Evolutionary conservation across 2,888 invertebrate species (phyloP).

Genomic region (Deroplatys truncata): DNA sequence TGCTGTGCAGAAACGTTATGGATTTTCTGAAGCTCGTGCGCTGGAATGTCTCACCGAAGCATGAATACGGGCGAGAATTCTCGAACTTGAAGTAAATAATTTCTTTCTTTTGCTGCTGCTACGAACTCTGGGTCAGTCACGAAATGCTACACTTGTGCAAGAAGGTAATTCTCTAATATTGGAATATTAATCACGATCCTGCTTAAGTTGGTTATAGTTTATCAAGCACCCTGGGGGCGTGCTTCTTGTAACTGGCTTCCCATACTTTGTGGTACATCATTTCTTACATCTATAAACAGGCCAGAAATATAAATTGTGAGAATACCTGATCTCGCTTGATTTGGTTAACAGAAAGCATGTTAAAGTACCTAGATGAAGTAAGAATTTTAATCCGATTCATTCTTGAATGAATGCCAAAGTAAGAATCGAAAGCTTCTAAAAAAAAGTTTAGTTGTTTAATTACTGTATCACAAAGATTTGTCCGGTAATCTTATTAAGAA

Average conservation of each 20-base stretch:
- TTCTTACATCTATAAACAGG: neutral
- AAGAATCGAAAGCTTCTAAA: no score
- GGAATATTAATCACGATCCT: neutral
- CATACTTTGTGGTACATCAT: neutral
- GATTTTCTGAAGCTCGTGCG: neutral
- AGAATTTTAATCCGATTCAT: no score
- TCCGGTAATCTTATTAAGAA: no score
- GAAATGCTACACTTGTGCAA: neutral
- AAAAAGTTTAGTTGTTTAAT: no score
- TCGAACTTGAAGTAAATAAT: no score
- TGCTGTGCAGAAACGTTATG: no score
- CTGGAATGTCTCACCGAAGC: neutral
- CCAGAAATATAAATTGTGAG: neutral
- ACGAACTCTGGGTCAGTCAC: no score
- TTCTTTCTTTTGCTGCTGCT: no score
- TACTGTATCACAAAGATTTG: no score
- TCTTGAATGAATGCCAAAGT: no score
- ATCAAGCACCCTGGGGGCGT: no score
- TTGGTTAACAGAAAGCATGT: neutral
- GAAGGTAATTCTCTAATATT: neutral
- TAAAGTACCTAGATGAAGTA: no score
- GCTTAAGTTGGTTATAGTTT: neutral
- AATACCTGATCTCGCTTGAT: neutral
- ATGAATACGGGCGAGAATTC: neutral
- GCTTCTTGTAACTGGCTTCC: neutral